Base-by-base conservation (phyloP, 2,797 vertebrate species). In the Anniella stebbinsi region DNA sequence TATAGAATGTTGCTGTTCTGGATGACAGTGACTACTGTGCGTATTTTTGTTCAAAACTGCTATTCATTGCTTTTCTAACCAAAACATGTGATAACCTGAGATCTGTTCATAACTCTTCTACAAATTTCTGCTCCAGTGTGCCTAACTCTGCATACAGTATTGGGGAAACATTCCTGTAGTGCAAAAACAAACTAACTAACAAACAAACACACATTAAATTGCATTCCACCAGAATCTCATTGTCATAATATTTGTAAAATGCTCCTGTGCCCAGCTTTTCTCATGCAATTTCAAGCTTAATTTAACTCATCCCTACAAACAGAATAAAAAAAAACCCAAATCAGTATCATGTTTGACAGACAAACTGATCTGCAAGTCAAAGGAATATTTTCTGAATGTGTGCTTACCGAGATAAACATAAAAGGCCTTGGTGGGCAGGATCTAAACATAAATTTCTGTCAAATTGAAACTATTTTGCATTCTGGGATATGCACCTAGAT, bases 241-340 rank as follows among this genome's bases (percentile, higher is more conserved):
- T 93, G 72, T 93, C 93, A 93, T 88, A 96, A 93, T 86, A 93
- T 87, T 95, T 95, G 73, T 73, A 94, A 95, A 94, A 93, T 92
- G 92, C 93, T 92, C 85, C 72, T 91, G 5, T 94, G 84, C 69
- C 91, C 94, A 87, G 89, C 84, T 95, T 95, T 77, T 92, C 84
- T 94, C 88, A 80, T 63, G 67, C 60, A 95, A 94, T 96, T 96
- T 96, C 80, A 95, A 95, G 94, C 88, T 95, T 96, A 96, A 95
- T 97, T 97, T 96, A 95, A 94, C 82, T 93, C 12, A 45, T 93
- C 4, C 69, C 84, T 93, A 78, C 51, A 93, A 95, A 93, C 28
- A 95, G 86, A 11, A 89, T 93, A 93, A 89, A 87, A 90, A 85
- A 92, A 77, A 54, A 60, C 70, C 72, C 30, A 75, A 87, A 93